Evolutionary conservation across 2,113 vertebrate species (phyloP).

Genomic region (Oryzias melastigma): DNA sequence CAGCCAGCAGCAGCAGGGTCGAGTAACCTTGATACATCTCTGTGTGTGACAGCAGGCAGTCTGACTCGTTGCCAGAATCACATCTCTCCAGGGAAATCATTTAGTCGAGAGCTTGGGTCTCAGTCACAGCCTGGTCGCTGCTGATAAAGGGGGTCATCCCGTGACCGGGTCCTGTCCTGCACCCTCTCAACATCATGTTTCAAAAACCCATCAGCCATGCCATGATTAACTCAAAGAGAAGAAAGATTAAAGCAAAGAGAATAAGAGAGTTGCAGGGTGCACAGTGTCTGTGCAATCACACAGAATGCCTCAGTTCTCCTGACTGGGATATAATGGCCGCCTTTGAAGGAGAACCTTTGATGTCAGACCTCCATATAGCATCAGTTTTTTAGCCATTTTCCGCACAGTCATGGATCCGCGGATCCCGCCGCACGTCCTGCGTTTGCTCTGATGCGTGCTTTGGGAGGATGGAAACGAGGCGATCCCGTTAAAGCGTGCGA

Average conservation of each 20-base stretch:
- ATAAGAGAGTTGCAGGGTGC: constrained; percentile 20
- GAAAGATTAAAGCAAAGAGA: constrained; percentile 55
- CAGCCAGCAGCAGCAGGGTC: constrained; percentile 37
- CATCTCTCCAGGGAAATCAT: constrained; percentile 74
- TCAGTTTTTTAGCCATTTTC: constrained; percentile 23
- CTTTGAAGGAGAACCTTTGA: constrained; percentile 60
- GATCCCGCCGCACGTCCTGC: constrained; percentile 10
- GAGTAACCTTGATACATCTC: constrained; percentile 59
- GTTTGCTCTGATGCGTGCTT: constrained; percentile 33
- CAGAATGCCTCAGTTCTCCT: constrained; percentile 53
- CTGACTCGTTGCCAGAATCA: constrained; percentile 46
- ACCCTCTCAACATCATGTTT: constrained; percentile 41
- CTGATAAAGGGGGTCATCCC: constrained; percentile 74
- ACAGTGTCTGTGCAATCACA: constrained; percentile 42
- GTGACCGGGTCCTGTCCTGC: constrained; percentile 49
- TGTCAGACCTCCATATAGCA: constrained; percentile 32
- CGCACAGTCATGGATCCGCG: constrained; percentile 20
- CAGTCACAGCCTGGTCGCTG: constrained; percentile 60
- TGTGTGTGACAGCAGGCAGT: constrained; percentile 52
- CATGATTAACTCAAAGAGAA: constrained; percentile 53
- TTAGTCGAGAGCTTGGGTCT: constrained; percentile 62
- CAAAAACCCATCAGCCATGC: constrained; percentile 56
- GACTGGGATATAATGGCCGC: constrained; percentile 48
- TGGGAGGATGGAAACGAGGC: constrained; percentile 23
- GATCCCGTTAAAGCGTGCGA: constrained; percentile 37